Percentiles rank a stretch among this genome's conserved stretches.
Evolutionary conservation across 2,888 invertebrate species (phyloP).

Genomic region (Escarpia spicata): DNA sequence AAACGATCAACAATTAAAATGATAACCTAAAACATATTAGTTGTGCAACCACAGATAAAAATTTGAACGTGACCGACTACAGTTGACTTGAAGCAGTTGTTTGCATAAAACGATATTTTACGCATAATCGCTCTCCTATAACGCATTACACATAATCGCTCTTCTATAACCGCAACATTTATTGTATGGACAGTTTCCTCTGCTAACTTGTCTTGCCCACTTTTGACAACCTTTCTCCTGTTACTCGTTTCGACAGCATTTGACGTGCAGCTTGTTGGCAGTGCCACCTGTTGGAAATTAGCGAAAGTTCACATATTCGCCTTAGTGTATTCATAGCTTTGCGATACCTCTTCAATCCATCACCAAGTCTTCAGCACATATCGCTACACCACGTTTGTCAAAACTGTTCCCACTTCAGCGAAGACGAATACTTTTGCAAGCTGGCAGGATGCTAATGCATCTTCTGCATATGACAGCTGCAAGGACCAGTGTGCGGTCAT

Average conservation of each 20-base stretch:
- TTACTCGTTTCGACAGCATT: not conserved
- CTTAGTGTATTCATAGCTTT: not conserved
- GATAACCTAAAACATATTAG: no score
- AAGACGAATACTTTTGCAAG: not conserved
- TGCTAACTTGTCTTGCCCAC: not conserved
- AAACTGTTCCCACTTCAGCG: not conserved
- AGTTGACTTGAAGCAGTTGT: no score
- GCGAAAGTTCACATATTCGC: conserved; percentile 5
- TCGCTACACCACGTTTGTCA: not conserved
- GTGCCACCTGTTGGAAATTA: conserved; percentile 4
- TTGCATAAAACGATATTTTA: no score
- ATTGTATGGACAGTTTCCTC: not conserved
- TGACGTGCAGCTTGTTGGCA: not conserved
- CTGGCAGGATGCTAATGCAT: not conserved
- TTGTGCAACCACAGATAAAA: no score
- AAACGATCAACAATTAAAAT: no score
- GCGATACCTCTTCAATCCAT: not conserved
- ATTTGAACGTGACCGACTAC: no score
- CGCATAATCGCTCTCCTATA: no score
- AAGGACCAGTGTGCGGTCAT: not conserved
- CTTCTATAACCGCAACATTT: no score
- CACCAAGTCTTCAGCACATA: not conserved
- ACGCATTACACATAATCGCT: no score
- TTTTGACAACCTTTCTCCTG: not conserved
- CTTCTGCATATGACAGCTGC: not conserved